Percentiles rank a stretch among this genome's conserved stretches.
Evolutionary conservation across 2,113 vertebrate species (phyloP).

Genomic region (Amia ocellicauda): DNA sequence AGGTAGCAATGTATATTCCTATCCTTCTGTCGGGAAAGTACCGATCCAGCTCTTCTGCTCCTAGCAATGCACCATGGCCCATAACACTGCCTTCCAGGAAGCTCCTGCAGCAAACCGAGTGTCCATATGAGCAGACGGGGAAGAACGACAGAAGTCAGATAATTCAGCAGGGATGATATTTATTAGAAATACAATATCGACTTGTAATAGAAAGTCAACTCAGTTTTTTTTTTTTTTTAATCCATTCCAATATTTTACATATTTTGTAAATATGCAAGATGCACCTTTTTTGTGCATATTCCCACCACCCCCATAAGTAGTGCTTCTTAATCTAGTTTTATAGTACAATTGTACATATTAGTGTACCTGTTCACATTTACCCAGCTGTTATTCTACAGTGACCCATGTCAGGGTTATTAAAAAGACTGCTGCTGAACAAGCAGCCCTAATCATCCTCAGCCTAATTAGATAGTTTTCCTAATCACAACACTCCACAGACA

Average conservation of each 20-base stretch:
- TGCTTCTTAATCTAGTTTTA: too few relatives aligned
- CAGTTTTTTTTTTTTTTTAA: too few relatives aligned
- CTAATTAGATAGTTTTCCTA: background rate
- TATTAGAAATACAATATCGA: too few relatives aligned
- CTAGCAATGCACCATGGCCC: conserved; percentile 85
- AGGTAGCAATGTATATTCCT: conserved; percentile 84
- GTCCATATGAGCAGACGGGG: background rate
- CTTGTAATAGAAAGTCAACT: too few relatives aligned
- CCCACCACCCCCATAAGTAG: too few relatives aligned
- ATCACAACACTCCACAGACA: background rate
- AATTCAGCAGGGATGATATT: too few relatives aligned
- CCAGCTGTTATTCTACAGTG: too few relatives aligned
- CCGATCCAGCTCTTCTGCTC: conserved; percentile 87
- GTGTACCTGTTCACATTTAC: too few relatives aligned
- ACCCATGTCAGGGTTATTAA: background rate
- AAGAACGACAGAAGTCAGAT: background rate
- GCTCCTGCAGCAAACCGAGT: conserved; percentile 64
- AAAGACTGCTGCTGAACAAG: conserved; percentile 3
- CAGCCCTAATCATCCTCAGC: background rate
- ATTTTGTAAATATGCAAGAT: too few relatives aligned
- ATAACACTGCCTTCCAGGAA: conserved; percentile 93
- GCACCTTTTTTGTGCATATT: too few relatives aligned
- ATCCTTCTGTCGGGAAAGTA: conserved; percentile 86
- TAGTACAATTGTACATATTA: too few relatives aligned
- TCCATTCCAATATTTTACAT: too few relatives aligned